Evolutionary conservation across 2,888 invertebrate genomes (phyloP).

Genomic region (Pristionchus fissidentatus): DNA sequence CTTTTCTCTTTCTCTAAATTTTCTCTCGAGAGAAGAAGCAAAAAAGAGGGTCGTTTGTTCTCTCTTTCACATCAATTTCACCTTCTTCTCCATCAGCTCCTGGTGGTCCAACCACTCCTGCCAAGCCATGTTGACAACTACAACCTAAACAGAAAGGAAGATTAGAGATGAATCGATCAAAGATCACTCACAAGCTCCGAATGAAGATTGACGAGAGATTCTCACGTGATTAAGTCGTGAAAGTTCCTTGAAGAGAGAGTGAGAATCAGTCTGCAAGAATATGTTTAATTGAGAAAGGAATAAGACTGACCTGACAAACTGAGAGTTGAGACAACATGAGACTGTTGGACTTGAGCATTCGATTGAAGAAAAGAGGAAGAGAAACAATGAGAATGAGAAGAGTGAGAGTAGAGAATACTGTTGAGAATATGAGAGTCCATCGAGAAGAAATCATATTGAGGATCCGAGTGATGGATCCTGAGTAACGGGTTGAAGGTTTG

Average conservation of each 20-base stretch:
- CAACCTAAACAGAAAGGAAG: slow-evolving; percentile 55
- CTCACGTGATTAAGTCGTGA: background rate
- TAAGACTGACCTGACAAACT: slow-evolving; percentile 58
- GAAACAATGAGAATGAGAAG: slow-evolving; percentile 56
- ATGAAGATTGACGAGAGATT: background rate
- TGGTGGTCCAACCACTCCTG: slow-evolving; percentile 59
- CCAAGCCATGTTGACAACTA: slow-evolving; percentile 65
- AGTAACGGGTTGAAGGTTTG: too few relatives aligned
- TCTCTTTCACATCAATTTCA: too few relatives aligned
- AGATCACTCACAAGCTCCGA: slow-evolving; percentile 19
- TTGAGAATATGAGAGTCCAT: slow-evolving; percentile 54
- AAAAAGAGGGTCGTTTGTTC: too few relatives aligned
- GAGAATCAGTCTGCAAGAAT: slow-evolving; percentile 37
- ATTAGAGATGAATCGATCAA: background rate
- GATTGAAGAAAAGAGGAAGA: slow-evolving; percentile 61
- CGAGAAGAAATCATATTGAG: slow-evolving; percentile 46
- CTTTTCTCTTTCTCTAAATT: too few relatives aligned
- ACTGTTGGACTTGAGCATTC: slow-evolving; percentile 60
- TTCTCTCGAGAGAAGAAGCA: too few relatives aligned
- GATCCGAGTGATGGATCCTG: slow-evolving; percentile 28
- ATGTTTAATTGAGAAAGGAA: background rate
- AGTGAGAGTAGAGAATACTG: slow-evolving; percentile 58
- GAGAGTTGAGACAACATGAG: slow-evolving; percentile 60
- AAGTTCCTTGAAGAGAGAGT: slow-evolving; percentile 32
- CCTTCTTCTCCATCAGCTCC: slow-evolving; percentile 59